Conservation (phyloP, 2,113 vertebrate genomes). For the Hoplias malabaricus region DNA sequence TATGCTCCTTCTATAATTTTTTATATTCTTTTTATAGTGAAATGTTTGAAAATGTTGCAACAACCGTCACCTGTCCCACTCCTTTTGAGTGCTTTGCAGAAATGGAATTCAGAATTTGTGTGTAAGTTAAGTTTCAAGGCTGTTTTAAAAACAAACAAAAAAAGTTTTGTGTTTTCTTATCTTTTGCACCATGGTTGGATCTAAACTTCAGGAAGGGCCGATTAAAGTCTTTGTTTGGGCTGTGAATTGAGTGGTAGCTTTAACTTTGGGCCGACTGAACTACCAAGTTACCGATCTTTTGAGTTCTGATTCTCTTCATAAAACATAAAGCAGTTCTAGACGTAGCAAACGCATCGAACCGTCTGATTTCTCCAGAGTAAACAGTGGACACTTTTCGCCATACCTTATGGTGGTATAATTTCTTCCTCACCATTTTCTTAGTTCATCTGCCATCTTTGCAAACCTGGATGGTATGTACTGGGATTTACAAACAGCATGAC, state of each 20-base stretch:
- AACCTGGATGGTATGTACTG: constrained; percentile 51
- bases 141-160: too few species aligned
- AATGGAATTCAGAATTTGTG: too few species aligned
- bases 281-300: not conserved
- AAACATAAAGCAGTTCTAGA: not conserved
- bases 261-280: not conserved
- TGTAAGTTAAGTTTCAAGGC: too few species aligned
- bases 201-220: not conserved
- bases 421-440: constrained; percentile 62
- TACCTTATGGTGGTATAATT: constrained; percentile 52
- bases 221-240: not conserved
- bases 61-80: too few species aligned
- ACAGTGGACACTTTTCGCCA: not conserved
- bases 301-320: not conserved
- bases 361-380: not conserved
- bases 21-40: too few species aligned
- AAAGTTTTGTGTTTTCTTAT: not conserved
- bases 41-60: too few species aligned
- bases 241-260: not conserved
- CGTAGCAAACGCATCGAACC: not conserved
- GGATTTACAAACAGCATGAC: constrained; percentile 62
- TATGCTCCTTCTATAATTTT: too few species aligned
- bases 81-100: too few species aligned
- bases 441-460: constrained; percentile 58
- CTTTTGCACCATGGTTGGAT: not conserved